A percentile compares a stretch with the other conserved stretches of the same genome.
phyloP scores from a whole-genome alignment of 1,140 invertebrate genomes.

The Dreissena polymorpha region DNA sequence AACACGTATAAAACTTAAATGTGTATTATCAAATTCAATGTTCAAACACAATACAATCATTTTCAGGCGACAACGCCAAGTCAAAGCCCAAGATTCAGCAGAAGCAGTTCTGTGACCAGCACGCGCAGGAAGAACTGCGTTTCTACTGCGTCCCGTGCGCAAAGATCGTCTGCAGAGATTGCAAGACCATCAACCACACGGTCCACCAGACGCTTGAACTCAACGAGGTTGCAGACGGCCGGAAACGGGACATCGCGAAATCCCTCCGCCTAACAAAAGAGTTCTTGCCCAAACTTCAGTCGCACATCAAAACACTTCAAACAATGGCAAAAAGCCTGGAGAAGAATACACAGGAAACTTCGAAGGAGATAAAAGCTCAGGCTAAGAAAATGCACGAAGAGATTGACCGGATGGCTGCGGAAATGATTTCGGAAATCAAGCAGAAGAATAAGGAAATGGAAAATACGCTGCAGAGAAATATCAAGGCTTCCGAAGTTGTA shows the following conservation, averaged over 20 bases:
- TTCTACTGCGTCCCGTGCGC: conserved; percentile 54
- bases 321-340: conserved; percentile 40
- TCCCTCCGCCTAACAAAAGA: conserved; percentile 32
- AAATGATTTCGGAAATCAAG: conserved; percentile 54
- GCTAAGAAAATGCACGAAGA: conserved; percentile 50
- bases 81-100: conserved; percentile 51
- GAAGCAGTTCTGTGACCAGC: conserved; percentile 46
- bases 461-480: conserved; percentile 40
- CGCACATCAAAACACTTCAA: conserved; percentile 40
- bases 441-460: conserved; percentile 58
- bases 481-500: conserved; percentile 39
- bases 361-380: conserved; percentile 49
- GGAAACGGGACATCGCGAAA: conserved; percentile 49
- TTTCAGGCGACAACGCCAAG: conserved; percentile 46
- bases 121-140: conserved; percentile 48
- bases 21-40: too few species aligned
- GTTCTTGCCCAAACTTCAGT: conserved; percentile 38
- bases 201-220: conserved; percentile 51
- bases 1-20: too few species aligned
- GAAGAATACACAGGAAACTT: conserved; percentile 52
- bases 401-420: conserved; percentile 48
- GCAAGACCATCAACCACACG: conserved; percentile 51
- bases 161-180: conserved; percentile 52
- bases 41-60: too few species aligned
- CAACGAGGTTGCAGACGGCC: conserved; percentile 33